Evolutionary conservation across 2,113 vertebrate genomes (phyloP).

Genomic region (Ictidomys tridecemlineatus): DNA sequence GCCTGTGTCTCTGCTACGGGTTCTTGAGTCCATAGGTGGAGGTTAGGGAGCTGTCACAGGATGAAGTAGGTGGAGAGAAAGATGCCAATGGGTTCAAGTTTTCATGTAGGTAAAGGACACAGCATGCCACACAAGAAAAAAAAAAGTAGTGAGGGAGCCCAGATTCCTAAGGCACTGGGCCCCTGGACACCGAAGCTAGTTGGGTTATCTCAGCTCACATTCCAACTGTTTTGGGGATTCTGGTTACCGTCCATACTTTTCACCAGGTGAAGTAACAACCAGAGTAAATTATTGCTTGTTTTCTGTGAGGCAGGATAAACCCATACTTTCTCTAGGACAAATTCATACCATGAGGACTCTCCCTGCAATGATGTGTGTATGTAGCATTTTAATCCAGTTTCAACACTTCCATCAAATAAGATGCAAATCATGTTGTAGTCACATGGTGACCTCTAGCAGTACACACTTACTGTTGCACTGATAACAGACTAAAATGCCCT

Average conservation of each 20-base stretch:
- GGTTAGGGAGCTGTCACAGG: not conserved
- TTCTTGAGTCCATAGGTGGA: not conserved
- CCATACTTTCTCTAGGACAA: not conserved
- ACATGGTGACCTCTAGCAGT: not conserved
- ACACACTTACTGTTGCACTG: not conserved
- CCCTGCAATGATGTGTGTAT: too few relatives aligned
- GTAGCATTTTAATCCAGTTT: not conserved
- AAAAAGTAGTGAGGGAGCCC: too few relatives aligned
- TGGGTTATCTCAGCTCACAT: not conserved
- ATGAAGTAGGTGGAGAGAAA: not conserved
- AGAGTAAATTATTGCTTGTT: not conserved
- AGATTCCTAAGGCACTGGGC: not conserved
- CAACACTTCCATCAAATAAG: not conserved
- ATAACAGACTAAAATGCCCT: not conserved
- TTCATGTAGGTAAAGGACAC: not conserved
- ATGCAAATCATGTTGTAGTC: not conserved
- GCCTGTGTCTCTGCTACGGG: not conserved
- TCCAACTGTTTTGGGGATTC: not conserved
- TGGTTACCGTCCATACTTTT: not conserved
- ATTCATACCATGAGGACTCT: not conserved
- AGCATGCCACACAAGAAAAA: not conserved
- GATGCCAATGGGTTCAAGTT: not conserved
- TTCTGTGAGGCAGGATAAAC: not conserved
- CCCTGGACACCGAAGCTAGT: not conserved
- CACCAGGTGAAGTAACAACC: not conserved